Evolutionary conservation across 2,113 vertebrate genomes (phyloP).

Genomic region (Junco hyemalis): DNA sequence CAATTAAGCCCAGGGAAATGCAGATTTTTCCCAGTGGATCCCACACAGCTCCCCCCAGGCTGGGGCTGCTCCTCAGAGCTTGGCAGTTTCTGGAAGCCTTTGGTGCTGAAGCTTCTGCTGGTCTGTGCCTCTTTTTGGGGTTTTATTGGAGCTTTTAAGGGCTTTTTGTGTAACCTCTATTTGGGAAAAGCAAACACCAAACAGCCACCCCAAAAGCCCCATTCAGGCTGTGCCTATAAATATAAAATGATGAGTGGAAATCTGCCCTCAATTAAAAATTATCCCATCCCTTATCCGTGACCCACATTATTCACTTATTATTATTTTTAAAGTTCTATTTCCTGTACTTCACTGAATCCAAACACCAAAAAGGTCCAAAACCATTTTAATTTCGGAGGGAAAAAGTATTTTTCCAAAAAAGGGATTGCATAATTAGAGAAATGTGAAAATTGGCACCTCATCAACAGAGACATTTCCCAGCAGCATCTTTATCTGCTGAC

Average conservation of each 20-base stretch:
- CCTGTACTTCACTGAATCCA: not conserved
- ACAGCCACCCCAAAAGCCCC: not conserved
- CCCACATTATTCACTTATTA: not conserved
- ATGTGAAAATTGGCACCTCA: not conserved
- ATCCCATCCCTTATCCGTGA: fast-evolving
- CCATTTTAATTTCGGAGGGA: fast-evolving
- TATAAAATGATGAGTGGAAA: not conserved
- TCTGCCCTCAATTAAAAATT: not conserved
- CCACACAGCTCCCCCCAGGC: not conserved
- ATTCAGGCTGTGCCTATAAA: not conserved
- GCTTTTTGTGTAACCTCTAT: not conserved
- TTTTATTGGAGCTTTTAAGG: not conserved
- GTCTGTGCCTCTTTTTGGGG: not conserved
- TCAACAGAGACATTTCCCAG: not conserved
- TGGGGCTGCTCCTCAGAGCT: not conserved
- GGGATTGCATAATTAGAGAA: not conserved
- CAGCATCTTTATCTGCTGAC: not conserved
- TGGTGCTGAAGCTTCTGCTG: not conserved
- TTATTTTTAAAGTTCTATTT: not conserved
- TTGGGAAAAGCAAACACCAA: not conserved
- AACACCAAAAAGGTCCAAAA: not conserved
- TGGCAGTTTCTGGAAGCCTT: not conserved
- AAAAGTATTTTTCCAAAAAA: not conserved
- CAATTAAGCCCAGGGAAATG: not conserved
- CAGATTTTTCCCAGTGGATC: not conserved